phyloP scores from a whole-genome alignment of 2,888 invertebrate genomes.

The Diploptera punctata region DNA sequence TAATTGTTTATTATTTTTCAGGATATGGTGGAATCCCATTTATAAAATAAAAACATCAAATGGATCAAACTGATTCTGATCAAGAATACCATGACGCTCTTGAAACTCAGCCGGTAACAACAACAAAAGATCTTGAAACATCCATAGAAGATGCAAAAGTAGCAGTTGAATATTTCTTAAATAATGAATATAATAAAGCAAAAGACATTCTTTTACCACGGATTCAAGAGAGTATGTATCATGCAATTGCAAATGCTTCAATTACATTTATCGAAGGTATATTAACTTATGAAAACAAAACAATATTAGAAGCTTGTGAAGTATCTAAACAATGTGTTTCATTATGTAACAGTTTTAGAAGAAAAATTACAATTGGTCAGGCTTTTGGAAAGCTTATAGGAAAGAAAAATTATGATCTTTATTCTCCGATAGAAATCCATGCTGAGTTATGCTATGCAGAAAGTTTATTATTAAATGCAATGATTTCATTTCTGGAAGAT shows the following conservation, averaged over 20 bases:
- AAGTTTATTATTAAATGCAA: slow-evolving; percentile 82
- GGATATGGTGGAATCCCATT: no score
- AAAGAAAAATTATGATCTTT: neutral
- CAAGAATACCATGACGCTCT: neutral
- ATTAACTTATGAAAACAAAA: neutral
- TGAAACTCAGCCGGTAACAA: neutral
- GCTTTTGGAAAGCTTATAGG: neutral
- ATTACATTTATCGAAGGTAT: neutral
- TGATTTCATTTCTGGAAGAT: slow-evolving; percentile 92
- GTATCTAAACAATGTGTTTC: neutral
- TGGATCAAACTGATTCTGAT: no score
- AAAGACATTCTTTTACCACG: neutral
- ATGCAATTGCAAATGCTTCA: neutral
- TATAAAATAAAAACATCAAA: no score
- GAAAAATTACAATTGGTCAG: neutral
- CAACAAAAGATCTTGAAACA: neutral
- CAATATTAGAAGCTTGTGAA: neutral
- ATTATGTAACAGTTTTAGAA: neutral
- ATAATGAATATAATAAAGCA: neutral
- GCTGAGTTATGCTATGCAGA: slow-evolving; percentile 96
- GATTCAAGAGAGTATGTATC: neutral
- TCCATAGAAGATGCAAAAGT: neutral
- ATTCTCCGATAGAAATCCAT: slow-evolving; percentile 76
- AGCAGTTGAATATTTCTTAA: neutral
- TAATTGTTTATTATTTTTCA: no score